Base-by-base conservation (phyloP, 2,888 invertebrate species). In the Ochlodes sylvanus region DNA sequence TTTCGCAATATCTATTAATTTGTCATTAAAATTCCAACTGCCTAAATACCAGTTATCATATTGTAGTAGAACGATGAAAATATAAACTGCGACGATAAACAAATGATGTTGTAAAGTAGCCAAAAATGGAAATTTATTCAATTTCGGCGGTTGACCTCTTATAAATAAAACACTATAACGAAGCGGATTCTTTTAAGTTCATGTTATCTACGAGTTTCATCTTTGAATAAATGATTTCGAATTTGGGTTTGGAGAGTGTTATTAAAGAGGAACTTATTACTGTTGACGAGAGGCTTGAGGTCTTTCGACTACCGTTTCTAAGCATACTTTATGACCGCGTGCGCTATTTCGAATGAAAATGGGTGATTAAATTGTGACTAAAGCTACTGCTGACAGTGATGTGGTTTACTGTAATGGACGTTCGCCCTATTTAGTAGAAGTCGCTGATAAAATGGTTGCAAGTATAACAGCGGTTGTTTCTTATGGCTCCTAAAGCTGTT, bases 61-160 rank as follows among this genome's bases (percentile, higher is more conserved):
- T 27, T 7, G 19, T 52, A 52, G 34, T 34, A 52, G 12, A 34
- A 32, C 63, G 61, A 32, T 67, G 44, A 63, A 64, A 42, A 64
- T 44, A 67, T 70, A 54, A 69, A 57, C 17, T 27, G 41, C 50
- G 63, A 42, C 34, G 57, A 62, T 44, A 27, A 27, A 54, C 42
- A 66, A 32, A 14, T 21, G 38, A 50, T 61, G 63, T 47, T 68
- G 47, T 63, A 69, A 66, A 71, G 69, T 68, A 64, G 68, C 66
- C 57, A 47, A 63, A 66, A 54, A 65, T 58, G 56, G 44, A 69
- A 68, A 72, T 72, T 65, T 71, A 72, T 72, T 68, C 68, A 17
- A 66, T 61, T 66, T 72, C 69, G 66, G 68, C 68, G 66, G 38
- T 65, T 68, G 72, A 71, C 71, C 71, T 65, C 57, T 12, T 19